Evolutionary conservation across 2,113 vertebrate species (phyloP), one percentile per base, ranked within the genome.

Genomic region (Nymphicus hollandicus): DNA sequence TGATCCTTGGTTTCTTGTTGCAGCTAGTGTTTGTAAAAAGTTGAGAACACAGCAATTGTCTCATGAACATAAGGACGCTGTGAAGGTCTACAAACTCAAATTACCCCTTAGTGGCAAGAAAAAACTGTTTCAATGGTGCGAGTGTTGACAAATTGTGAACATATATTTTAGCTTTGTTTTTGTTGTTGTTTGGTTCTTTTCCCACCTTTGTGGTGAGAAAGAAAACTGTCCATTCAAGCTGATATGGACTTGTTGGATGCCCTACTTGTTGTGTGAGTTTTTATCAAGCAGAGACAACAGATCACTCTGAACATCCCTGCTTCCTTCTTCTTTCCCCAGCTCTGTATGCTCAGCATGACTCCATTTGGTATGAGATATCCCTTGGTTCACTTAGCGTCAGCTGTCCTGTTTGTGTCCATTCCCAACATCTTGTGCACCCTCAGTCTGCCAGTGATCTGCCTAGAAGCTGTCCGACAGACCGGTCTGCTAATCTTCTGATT

Each of bases 1-100:
- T 18, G 8, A 0, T 8, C 69, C 33, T 81, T 0, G 0, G 3
- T 49, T 94, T 70, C 25, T 66, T 83, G 11, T 63, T 69, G 81
- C 16, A 70, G 16, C 23, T 69, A 25, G 31, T 66, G 7, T 60
- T 88, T 66, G 16, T 37, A 29, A 61, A 41, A 87, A 44, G 7
- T 15, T 56, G 31, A 85, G 28, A 77, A 35, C 3, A n/a, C 25
- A 29, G 1, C 33, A 72, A 70, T 23, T 66, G 52, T 37, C 19
- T 53, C 49, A 9, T 70, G 60, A 65, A 24, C 13, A 49, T n/a
- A 47, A 50, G 2, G 41, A 13, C 11, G 28, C 14, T 71, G 1
- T 35, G 17, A 55, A 56, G 33, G 11, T 76, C 29, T 68, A 13
- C 17, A 46, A 39, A 46, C 6, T 70, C 43, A 47, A n/a, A 37